Evolutionary conservation across 2,797 vertebrate genomes (phyloP), one percentile per base, ranked within the genome.

Genomic region (Manis javanica): DNA sequence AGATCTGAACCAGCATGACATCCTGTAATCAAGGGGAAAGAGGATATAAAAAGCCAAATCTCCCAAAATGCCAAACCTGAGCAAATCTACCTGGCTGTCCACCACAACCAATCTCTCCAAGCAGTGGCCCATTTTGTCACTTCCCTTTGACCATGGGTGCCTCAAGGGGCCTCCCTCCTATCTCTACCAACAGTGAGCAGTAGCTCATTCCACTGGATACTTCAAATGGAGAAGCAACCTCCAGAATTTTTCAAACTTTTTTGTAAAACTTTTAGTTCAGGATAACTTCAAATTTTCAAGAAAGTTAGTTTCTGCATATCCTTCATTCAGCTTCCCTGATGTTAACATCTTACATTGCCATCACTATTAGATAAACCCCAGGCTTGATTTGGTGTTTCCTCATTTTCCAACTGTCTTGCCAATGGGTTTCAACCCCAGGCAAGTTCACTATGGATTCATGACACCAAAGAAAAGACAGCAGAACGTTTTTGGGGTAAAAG

Each of bases 221-320:
- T n/a, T 93, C 42, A 57, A 71, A 55, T 18, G 59, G 21, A 31
- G 15, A 84, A 72, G 59, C 57, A 74, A 59, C 55, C 59, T 57
- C 7, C n/a, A 29, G 71, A 87, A 69, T 66, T 77, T 53, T 53
- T 78, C 51, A 26, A 11, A 31, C n/a, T 74, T 79, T 78, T 34
- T 5, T 55, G 91, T 75, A 51, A 88, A 55, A 0, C 26, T 91
- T 69, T 42, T 74, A 57, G 75, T 90, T 86, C 72, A 53, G 34
- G 81, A 55, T 68, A 85, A 18, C 79, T 92, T 69, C 61, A 77
- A n/a, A 51, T 90, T 90, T 92, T 92, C 29, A 66, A 61, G n/a
- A 69, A 81, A 85, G 59, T 75, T 84, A 53, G 59, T 63, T 66
- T 78, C 46, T 13, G 4, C 37, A 15, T 31, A 34, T 21, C 13